These are phyloP conservation scores for Nomada fabriciana DNA, from an alignment of 2,888 invertebrate genomes.

Conservation along the genomic window DNA sequence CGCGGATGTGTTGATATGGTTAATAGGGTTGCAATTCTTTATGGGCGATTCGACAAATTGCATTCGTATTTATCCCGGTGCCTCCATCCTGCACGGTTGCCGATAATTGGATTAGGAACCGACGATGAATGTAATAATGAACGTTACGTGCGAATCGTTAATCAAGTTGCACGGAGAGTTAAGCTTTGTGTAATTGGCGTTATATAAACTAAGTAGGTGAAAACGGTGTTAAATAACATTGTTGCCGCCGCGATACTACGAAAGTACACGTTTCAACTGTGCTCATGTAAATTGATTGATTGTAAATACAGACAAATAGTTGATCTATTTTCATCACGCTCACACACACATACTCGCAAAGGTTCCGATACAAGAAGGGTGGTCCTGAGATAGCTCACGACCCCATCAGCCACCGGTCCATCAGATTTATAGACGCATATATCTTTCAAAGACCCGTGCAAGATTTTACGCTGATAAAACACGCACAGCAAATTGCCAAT, in stretches of 20 bases:
- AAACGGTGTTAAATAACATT: no score
- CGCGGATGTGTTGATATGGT: neutral
- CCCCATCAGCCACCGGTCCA: neutral
- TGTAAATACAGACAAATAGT: neutral
- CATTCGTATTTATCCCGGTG: neutral
- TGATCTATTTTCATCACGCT: neutral
- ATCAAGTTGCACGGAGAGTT: neutral
- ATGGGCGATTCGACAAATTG: constrained; percentile 9
- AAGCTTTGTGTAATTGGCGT: neutral
- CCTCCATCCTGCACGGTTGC: neutral
- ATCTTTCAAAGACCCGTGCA: neutral
- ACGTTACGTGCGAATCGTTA: neutral
- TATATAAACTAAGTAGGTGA: neutral
- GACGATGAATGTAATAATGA: neutral
- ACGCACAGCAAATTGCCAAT: neutral
- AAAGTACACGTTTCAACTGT: neutral
- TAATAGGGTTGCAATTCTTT: neutral
- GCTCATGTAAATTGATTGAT: neutral
- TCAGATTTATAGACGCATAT: constrained; percentile 15
- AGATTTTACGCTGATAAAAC: constrained; percentile 21
- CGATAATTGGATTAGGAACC: neutral
- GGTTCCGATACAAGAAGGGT: neutral
- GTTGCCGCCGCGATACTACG: no score
- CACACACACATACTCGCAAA: neutral
- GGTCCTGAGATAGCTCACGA: neutral